phyloP scores from a whole-genome alignment of 53 echinoderm and acorn worm genomes.

The Echinometra lucunter region DNA sequence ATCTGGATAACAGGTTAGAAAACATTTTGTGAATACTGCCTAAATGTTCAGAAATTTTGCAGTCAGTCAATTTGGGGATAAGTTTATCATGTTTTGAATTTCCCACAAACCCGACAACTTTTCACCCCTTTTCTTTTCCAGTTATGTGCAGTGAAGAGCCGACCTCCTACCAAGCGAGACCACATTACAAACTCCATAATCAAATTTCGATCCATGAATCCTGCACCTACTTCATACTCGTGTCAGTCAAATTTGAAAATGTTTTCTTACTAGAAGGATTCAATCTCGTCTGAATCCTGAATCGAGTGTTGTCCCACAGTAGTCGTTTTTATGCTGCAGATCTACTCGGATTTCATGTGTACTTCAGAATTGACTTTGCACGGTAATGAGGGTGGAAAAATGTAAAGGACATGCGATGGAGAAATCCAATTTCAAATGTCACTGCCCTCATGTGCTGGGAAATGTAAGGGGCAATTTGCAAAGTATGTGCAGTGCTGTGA shows the following conservation, averaged over 20 bases:
- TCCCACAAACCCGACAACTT: not conserved
- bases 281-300: not conserved
- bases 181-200: conserved; percentile 17
- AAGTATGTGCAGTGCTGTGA: not conserved
- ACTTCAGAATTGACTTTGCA: conserved; percentile 25
- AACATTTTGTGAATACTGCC: not conserved
- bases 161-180: conserved; percentile 21
- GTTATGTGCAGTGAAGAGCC: not conserved
- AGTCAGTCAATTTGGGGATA: not conserved
- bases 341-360: not conserved
- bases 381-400: conserved; percentile 21
- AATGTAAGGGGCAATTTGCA: not conserved
- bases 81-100: not conserved
- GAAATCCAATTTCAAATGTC: conserved; percentile 27
- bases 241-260: not conserved
- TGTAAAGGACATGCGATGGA: not conserved
- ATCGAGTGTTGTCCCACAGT: conserved; percentile 25
- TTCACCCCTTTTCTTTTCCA: not conserved
- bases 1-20: not conserved
- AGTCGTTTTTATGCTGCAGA: not conserved
- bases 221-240: not conserved
- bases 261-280: conserved; percentile 45
- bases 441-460: not conserved
- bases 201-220: not conserved
- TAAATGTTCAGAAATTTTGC: not conserved